phyloP scores from a whole-genome alignment of 2,888 invertebrate genomes.

The Lithophane leautieri region DNA sequence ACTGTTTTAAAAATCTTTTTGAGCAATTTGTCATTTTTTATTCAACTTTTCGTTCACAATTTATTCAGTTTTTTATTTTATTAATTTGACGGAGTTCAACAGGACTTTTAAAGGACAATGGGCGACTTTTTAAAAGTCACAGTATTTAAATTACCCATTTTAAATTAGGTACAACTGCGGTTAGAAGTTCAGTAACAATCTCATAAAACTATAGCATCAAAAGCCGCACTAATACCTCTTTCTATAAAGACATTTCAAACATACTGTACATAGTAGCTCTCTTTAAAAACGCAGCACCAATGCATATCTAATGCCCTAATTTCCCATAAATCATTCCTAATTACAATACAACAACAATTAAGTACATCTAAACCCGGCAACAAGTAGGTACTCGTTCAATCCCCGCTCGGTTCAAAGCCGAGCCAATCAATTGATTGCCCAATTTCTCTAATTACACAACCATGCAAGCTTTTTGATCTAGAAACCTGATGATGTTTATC shows the following conservation, averaged over 20 bases:
- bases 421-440: conserved; percentile 52
- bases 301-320: neutral
- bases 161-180: neutral
- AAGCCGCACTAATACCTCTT: no score
- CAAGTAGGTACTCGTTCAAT: conserved; percentile 21
- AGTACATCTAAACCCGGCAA: conserved; percentile 16
- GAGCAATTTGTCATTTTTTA: conserved; percentile 15
- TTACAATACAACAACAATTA: conserved; percentile 10
- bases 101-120: conserved; percentile 17
- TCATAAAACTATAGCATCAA: no score
- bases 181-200: no score
- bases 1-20: neutral
- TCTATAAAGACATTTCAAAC: no score
- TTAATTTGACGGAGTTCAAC: neutral
- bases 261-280: neutral
- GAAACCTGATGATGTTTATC: conserved; percentile 37
- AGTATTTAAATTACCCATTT: neutral
- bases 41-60: conserved; percentile 25
- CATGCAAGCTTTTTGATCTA: conserved; percentile 45
- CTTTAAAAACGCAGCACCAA: neutral
- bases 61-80: conserved; percentile 12
- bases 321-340: neutral
- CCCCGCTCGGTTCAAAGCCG: conserved; percentile 43
- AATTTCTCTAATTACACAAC: conserved; percentile 55
- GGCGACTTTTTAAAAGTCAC: neutral